Evolutionary conservation across 2,113 vertebrate species (phyloP), one percentile per base, ranked within the genome.

Genomic region (Turdus rufiventris): DNA sequence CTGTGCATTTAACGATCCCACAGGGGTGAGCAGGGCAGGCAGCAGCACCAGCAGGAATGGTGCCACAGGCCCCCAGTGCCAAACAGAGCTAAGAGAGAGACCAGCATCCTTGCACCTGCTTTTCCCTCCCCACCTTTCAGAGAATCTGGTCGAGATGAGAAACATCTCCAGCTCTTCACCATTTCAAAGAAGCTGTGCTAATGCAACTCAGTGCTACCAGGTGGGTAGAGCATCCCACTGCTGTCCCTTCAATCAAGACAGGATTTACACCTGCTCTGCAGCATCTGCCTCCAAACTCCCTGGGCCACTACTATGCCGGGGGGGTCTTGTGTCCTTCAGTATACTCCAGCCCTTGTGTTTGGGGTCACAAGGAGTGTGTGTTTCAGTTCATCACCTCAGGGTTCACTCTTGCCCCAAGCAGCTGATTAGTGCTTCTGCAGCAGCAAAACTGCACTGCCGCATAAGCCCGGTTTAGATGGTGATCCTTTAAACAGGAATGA

Each of bases 401-500:
- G 8, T 9, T 92, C 70, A 3, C 56, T 84, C 57, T 36, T 71
- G 38, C 38, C 63, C 51, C 24, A 40, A 47, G 89, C 51, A 83
- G 48, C 56, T 91, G 85, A 94, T 91, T 42, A 94, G 87, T 68
- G 68, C 43, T 81, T 88, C 78, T 78, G 71, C 70, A 75, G 85
- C 89, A 92, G 83, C 19, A 31, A 78, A 94, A 81, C 91, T 43
- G 57, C 3, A 5, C 51, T 85, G 51, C 67, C 1, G 5, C 48
- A 75, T 94, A 91, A 93, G 88, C 85, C 89, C 81, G 78, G 83
- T 88, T 96, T 93, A 96, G 60, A 61, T 56, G 60, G 78, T 91
- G 80, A 95, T 91, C 88, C 54, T 87, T 94, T 92, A 89, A 93
- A 91, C 63, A 85, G 74, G 43, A 93, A 92, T 61, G 62, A 92